Conservation (phyloP, 2,113 vertebrate species). For the Gallinago jamesoni region DNA sequence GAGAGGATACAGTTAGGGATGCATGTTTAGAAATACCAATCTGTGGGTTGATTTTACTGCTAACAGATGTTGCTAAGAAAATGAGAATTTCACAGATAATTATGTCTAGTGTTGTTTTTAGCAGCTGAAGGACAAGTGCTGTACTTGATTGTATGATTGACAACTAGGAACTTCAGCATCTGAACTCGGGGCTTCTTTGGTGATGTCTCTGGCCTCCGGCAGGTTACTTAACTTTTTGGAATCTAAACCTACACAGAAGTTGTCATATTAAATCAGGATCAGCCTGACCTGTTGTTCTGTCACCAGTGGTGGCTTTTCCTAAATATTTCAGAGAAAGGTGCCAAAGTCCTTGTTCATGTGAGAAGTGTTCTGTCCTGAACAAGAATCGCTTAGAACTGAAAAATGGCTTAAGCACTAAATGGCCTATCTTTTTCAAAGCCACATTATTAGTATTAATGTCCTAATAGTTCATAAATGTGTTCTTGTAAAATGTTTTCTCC, state of each 20-base stretch:
- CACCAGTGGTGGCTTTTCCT: not conserved
- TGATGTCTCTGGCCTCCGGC: not conserved
- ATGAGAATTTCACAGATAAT: not conserved
- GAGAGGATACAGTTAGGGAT: not conserved
- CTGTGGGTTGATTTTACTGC: not conserved
- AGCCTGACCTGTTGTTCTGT: not conserved
- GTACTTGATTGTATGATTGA: not conserved
- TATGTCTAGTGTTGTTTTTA: not conserved
- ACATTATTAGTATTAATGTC: not conserved
- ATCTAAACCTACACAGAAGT: not conserved
- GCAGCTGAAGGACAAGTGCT: not conserved
- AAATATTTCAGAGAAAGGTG: not conserved
- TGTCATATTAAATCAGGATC: not conserved
- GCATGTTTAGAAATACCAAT: rapidly evolving
- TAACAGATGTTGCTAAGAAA: not conserved
- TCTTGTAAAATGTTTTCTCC: not conserved
- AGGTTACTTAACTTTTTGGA: not conserved
- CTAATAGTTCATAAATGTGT: not conserved
- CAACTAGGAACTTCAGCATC: not conserved
- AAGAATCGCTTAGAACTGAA: not conserved
- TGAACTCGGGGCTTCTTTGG: not conserved
- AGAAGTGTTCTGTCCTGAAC: not conserved
- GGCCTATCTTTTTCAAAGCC: not conserved
- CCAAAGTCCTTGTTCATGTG: not conserved
- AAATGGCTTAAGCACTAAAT: not conserved